Evolutionary conservation across 1,140 invertebrate species (phyloP).

Genomic region (Dolichoris vasculosae): DNA sequence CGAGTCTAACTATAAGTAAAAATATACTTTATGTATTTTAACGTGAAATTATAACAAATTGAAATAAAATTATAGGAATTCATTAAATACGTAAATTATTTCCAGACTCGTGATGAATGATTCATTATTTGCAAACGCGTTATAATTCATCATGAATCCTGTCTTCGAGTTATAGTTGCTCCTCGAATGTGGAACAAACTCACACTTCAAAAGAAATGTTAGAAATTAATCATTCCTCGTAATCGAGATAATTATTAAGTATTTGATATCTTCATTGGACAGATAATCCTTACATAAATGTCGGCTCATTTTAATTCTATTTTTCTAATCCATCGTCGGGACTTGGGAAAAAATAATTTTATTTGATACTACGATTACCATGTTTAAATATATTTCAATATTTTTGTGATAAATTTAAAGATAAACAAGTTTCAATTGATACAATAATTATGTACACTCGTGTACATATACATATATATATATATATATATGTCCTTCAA

Average conservation of each 20-base stretch:
- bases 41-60: background rate
- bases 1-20: background rate
- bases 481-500: no score
- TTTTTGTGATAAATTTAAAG: no score
- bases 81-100: background rate
- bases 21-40: background rate
- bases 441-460: no score
- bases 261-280: background rate
- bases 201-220: background rate
- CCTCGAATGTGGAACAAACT: background rate
- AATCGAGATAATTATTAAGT: background rate
- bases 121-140: background rate
- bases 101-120: background rate
- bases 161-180: background rate
- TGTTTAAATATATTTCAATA: no score
- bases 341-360: no score
- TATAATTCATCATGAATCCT: constrained; percentile 1
- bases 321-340: no score
- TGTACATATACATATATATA: no score
- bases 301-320: no score
- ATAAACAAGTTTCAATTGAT: no score
- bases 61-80: constrained; percentile 1
- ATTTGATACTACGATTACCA: no score
- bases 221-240: background rate
- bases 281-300: background rate